Conservation (phyloP, 2,797 vertebrate species). For the Gallinago nigripennis region DNA sequence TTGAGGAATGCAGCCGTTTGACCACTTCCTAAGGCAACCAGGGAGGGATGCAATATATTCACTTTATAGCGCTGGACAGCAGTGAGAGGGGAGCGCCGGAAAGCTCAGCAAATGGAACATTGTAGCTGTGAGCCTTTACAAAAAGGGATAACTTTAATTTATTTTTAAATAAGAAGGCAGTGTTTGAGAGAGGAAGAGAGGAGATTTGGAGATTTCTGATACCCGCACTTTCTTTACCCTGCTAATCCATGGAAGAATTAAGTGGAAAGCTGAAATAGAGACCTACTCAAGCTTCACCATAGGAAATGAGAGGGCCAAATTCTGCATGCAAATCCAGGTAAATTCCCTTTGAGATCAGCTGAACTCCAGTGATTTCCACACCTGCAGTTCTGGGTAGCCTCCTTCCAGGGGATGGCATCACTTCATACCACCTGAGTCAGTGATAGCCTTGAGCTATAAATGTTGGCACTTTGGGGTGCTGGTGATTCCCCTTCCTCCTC, state of each 20-base stretch:
- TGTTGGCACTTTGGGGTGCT: neutral
- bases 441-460: neutral
- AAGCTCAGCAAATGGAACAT: slow-evolving; percentile 68
- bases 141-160: slow-evolving; percentile 27
- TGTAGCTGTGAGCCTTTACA: slow-evolving; percentile 49
- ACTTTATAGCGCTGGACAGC: slow-evolving; percentile 68
- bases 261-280: slow-evolving; percentile 6
- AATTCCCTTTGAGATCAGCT: neutral
- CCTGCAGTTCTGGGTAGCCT: accelerated
- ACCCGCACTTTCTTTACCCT: neutral
- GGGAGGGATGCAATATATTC: slow-evolving; percentile 77
- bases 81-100: slow-evolving; percentile 40
- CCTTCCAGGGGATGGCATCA: neutral
- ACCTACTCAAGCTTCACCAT: neutral
- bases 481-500: too few relatives aligned
- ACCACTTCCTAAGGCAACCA: slow-evolving; percentile 77
- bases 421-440: neutral
- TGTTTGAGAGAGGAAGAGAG: neutral
- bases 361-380: neutral
- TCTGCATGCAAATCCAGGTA: neutral
- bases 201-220: neutral
- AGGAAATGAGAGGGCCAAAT: slow-evolving; percentile 29
- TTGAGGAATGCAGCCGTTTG: slow-evolving; percentile 75
- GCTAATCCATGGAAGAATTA: slow-evolving; percentile 11
- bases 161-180: slow-evolving; percentile 48